Conservation (phyloP, 2,888 invertebrate genomes). For the Drosophila pseudotakahashii region DNA sequence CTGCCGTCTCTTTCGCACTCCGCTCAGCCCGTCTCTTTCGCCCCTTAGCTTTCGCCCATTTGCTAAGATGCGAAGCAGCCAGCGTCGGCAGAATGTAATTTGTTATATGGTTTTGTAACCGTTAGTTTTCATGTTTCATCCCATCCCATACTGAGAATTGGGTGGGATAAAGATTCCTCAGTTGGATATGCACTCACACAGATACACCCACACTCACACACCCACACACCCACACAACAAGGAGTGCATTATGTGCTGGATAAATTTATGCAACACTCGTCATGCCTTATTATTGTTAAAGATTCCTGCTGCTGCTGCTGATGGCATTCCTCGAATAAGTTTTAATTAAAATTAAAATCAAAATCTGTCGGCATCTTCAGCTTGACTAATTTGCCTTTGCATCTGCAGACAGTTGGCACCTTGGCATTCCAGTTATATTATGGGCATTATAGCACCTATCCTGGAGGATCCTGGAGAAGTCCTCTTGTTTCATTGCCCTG, state of each 20-base stretch:
- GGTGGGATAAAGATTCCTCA: neutral
- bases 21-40: neutral
- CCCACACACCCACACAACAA: neutral
- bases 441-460: neutral
- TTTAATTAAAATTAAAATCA: slow-evolving; percentile 56
- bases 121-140: slow-evolving; percentile 36
- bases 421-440: neutral
- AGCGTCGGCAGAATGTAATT: slow-evolving; percentile 51
- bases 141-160: neutral
- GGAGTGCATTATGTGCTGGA: slow-evolving; percentile 28
- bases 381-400: slow-evolving; percentile 41
- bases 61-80: slow-evolving; percentile 7
- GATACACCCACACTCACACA: neutral
- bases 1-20: neutral
- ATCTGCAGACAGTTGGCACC: slow-evolving; percentile 40
- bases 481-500: neutral
- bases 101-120: slow-evolving; percentile 54
- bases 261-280: slow-evolving; percentile 52
- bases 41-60: slow-evolving; percentile 3
- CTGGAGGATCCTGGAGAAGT: neutral
- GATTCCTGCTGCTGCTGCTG: slow-evolving; percentile 14
- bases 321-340: slow-evolving; percentile 35
- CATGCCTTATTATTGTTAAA: slow-evolving; percentile 48
- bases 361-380: slow-evolving; percentile 24
- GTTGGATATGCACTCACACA: neutral